phyloP scores from a whole-genome alignment of 2,888 invertebrate species.

The Oligia fasciuncula region DNA sequence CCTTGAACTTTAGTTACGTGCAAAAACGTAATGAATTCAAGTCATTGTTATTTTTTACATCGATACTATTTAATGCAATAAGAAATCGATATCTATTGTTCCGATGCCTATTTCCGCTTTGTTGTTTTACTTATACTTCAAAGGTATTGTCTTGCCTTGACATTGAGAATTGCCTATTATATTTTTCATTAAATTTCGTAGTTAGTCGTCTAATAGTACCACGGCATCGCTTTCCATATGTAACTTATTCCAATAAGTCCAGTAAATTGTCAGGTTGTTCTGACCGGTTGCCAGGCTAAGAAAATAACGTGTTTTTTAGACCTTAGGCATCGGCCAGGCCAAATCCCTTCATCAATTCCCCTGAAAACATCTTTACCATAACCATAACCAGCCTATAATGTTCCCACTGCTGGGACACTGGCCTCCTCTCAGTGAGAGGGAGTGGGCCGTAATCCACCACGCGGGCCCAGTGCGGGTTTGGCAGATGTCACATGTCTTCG shows the following conservation, averaged over 20 bases:
- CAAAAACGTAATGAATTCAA: conserved; percentile 46
- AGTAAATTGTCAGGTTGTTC: too few relatives aligned
- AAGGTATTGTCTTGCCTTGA: conserved; percentile 26
- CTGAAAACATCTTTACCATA: not conserved
- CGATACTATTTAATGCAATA: conserved; percentile 28
- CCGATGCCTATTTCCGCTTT: conserved; percentile 37
- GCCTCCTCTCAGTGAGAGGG: too few relatives aligned
- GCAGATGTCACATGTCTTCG: too few relatives aligned
- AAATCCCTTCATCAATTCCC: not conserved
- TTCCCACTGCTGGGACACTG: too few relatives aligned
- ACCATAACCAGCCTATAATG: too few relatives aligned
- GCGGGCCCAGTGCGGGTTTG: too few relatives aligned
- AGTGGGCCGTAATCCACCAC: too few relatives aligned
- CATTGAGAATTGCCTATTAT: conserved; percentile 17
- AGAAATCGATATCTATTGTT: conserved; percentile 46
- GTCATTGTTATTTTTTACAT: conserved; percentile 45
- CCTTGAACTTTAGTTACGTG: conserved; percentile 68
- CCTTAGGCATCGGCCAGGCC: not conserved
- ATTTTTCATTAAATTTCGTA: not conserved
- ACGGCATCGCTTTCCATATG: not conserved
- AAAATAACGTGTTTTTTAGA: not conserved
- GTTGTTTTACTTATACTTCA: conserved; percentile 15
- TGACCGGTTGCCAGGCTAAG: not conserved
- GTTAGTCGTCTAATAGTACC: not conserved
- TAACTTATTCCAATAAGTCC: not conserved